Conservation (phyloP, 2,888 invertebrate species). For the Amphipoea oculea region DNA sequence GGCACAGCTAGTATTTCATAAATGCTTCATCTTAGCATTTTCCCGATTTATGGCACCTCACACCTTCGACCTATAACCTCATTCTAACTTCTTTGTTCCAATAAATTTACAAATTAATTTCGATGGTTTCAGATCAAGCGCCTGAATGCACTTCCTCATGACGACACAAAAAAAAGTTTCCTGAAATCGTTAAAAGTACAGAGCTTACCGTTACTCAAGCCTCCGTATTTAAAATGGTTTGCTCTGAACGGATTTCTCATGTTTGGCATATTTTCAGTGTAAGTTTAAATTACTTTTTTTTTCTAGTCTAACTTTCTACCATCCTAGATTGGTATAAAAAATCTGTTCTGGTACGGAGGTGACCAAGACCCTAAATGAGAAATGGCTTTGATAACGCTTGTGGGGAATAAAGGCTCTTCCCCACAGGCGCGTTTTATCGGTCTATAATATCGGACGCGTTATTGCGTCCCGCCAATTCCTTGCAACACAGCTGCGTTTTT, state of each 20-base stretch:
- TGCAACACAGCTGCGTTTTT: background rate
- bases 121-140: slow-evolving; percentile 78
- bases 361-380: background rate
- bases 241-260: slow-evolving; percentile 89
- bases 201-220: slow-evolving; percentile 87
- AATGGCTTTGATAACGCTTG: background rate
- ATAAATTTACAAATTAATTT: background rate
- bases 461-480: no score
- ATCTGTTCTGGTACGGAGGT: background rate
- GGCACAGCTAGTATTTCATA: background rate
- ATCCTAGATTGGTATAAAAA: background rate
- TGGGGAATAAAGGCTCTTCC: background rate
- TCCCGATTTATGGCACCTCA: background rate
- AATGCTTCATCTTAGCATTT: background rate
- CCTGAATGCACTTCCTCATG: slow-evolving; percentile 70
- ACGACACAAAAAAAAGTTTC: slow-evolving; percentile 73
- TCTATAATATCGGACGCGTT: no score
- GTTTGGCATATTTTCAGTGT: slow-evolving; percentile 92
- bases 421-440: no score
- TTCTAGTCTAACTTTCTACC: background rate
- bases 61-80: background rate
- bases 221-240: slow-evolving; percentile 89
- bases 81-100: background rate
- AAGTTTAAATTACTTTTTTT: slow-evolving; percentile 73
- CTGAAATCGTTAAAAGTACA: slow-evolving; percentile 87